Evolutionary conservation across 2,113 vertebrate genomes (phyloP), one percentile per base, ranked within the genome.

Genomic region (Siphamia tubifer): DNA sequence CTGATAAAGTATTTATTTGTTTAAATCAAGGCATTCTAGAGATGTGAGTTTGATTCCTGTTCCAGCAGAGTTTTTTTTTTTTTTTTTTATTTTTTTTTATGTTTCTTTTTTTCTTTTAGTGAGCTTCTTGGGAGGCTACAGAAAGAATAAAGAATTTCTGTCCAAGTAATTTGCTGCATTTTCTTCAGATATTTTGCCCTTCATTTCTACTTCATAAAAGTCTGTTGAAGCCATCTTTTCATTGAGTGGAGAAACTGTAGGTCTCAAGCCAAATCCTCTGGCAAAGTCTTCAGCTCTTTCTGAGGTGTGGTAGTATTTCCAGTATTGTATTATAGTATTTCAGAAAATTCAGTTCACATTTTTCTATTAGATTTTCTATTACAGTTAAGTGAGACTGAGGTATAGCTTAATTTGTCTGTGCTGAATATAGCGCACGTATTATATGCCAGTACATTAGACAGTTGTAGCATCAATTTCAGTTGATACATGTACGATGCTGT

Each of bases 251-350:
- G 64, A 63, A 58, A 64, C 67, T 60, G 63, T 1, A 13, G 81
- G 87, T 75, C 73, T 4, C n/a, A 1, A 81, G 78, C 86, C 88
- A 85, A 82, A 77, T 81, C 66, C 78, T 79, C 74, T 73, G 68
- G 82, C 78, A 81, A 82, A 71, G 76, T 82, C 86, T 79, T 73
- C 76, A 65, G 64, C 74, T 73, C 49, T 69, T 66, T 77, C 69
- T 60, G 52, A 86, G 76, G 57, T 78, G 74, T 63, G 74, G 54
- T 44, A 44, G 70, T 48, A 77, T 79, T 77, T 73, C 52, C 36
- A 42, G 15, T 62, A 65, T 73, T 60, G 54, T n/a, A n/a, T n/a
- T n/a, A n/a, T n/a, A n/a, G n/a, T n/a, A n/a, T n/a, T n/a, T n/a
- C n/a, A n/a, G n/a, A n/a, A n/a, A n/a, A n/a, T n/a, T n/a, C n/a